phyloP scores from a whole-genome alignment of 1,140 invertebrate genomes.

The Diuraphis noxia region DNA sequence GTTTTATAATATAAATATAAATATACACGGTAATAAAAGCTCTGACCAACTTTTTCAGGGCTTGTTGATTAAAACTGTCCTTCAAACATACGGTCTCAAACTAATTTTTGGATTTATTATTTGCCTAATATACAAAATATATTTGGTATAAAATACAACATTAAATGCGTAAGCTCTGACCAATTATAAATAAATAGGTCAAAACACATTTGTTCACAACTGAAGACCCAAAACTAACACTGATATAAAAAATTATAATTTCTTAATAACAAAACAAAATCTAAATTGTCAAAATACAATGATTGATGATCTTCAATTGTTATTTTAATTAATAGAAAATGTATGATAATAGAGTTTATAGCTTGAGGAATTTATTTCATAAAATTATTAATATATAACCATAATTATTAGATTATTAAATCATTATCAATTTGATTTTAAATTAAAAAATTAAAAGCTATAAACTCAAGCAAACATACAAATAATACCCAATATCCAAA shows the following conservation, averaged over 20 bases:
- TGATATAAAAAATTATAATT: constrained; percentile 1
- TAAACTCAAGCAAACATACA: constrained; percentile 40
- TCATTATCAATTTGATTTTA: background rate
- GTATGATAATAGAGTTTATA: constrained; percentile 39
- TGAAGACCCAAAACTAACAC: constrained; percentile 47
- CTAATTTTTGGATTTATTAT: constrained; percentile 19
- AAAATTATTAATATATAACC: background rate
- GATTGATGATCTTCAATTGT: constrained; percentile 52
- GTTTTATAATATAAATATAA: constrained; percentile 31
- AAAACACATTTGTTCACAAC: constrained; percentile 47
- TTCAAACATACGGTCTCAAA: constrained; percentile 49
- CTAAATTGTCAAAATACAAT: constrained; percentile 29
- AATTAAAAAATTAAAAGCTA: constrained; percentile 30
- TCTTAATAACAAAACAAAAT: constrained; percentile 33
- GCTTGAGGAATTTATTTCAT: background rate
- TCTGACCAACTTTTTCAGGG: constrained; percentile 55
- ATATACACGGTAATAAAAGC: constrained; percentile 39
- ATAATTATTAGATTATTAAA: background rate
- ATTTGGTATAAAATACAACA: constrained; percentile 30
- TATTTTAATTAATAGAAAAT: constrained; percentile 16
- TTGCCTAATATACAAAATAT: constrained; percentile 16
- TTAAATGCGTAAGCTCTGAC: constrained; percentile 48
- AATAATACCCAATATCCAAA: constrained; percentile 43
- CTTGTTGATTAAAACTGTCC: constrained; percentile 52
- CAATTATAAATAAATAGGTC: constrained; percentile 53